Evolutionary conservation across 2,797 vertebrate species (phyloP), one percentile per base, ranked within the genome.

Genomic region (Sebastes elongatus): DNA sequence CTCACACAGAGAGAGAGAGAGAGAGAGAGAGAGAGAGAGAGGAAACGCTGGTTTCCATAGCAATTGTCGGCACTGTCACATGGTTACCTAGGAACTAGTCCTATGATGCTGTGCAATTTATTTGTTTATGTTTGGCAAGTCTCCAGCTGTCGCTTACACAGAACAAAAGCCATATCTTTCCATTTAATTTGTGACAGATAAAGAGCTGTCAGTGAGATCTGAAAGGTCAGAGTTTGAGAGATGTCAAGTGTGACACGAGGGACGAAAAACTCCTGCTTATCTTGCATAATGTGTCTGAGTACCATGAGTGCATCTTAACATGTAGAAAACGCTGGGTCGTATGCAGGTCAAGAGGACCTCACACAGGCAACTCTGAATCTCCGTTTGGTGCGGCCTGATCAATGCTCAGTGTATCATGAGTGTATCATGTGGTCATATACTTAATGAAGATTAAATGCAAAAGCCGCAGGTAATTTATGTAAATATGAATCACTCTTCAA

Each of bases 51-150:
- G 94, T 94, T 95, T 92, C 93, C 94, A 94, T 95, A 93, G 93
- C 92, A 87, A 95, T 94, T 81, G 86, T 86, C 71, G 14, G 88
- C 90, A 84, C 88, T 84, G 91, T 93, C 92, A 94, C 93, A 95
- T 93, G 91, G 94, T 95, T 94, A 93, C 94, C 90, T 92, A 93
- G 93, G 64, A 94, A 93, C 91, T 80, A 91, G 88, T 88, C 80
- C 81, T 79, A 81, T 86, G 88, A 88, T 83, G 84, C 82, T 77
- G 81, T 84, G 82, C 74, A 85, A 79, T 81, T 76, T 82, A 82
- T 91, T 89, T 88, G 81, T 89, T 94, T 90, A 80, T 78, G 85
- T 90, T 89, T 75, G 83, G 80, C 76, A 75, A 71, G 75, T 66
- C 80, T 85, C 76, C 80, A 76, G 77, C 81, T 74, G 77, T 68